Evolutionary conservation across 2,113 vertebrate genomes (phyloP).

Genomic region (Pristiophorus japonicus): DNA sequence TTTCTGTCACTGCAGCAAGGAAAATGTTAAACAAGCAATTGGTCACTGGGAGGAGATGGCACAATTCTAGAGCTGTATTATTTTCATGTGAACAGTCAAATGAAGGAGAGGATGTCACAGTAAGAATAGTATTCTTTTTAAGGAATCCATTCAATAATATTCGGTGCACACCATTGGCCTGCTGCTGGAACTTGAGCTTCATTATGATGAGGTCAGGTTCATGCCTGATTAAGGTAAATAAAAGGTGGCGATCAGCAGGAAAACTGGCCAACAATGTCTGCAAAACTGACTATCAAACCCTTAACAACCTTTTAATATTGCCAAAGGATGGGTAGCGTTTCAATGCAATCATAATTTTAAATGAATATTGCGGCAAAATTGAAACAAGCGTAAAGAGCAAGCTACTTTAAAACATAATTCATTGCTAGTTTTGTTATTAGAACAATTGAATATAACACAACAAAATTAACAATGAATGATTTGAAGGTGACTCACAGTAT

Average conservation of each 20-base stretch:
- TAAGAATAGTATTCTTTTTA: too few species aligned
- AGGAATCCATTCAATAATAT: too few species aligned
- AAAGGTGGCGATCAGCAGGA: background rate
- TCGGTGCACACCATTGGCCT: too few species aligned
- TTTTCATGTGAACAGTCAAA: too few species aligned
- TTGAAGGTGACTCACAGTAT: background rate
- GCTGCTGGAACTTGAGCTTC: too few species aligned
- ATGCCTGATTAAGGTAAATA: slow-evolving; percentile 3
- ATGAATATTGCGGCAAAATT: background rate
- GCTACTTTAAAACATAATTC: slow-evolving; percentile 22
- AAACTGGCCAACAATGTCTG: background rate
- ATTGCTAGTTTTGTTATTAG: slow-evolving; percentile 1
- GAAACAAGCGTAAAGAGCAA: background rate
- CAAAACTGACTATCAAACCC: background rate
- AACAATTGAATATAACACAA: slow-evolving; percentile 1
- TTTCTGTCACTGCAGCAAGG: too few species aligned
- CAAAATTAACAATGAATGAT: slow-evolving; percentile 22
- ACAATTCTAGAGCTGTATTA: too few species aligned
- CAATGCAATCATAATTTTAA: background rate
- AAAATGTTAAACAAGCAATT: too few species aligned
- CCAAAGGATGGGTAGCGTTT: background rate
- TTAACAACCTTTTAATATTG: slow-evolving; percentile 4
- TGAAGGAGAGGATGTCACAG: too few species aligned
- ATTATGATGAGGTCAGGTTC: background rate
- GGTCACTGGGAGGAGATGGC: too few species aligned